These are phyloP conservation scores for Tetranychus cinnabarinus DNA, from an alignment of 1,140 invertebrate genomes.

Conservation along the genomic window DNA sequence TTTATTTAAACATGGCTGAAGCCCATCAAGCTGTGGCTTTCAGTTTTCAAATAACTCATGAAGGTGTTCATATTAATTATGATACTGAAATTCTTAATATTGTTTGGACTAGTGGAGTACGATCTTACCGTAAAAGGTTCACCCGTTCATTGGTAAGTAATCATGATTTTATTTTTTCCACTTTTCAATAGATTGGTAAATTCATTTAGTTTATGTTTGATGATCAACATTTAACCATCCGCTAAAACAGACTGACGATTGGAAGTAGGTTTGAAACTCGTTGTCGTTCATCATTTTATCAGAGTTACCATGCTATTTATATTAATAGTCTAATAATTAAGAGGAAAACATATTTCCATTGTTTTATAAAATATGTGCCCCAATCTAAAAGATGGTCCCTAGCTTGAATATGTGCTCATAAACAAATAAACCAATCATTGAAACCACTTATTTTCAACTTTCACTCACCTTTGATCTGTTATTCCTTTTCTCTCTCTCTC, in stretches of 20 bases:
- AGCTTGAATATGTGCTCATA: too few relatives aligned
- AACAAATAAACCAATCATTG: not conserved
- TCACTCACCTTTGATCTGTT: not conserved
- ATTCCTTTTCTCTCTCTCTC: constrained; percentile 4
- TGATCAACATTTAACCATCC: too few relatives aligned
- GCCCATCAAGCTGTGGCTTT: constrained; percentile 93
- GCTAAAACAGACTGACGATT: too few relatives aligned
- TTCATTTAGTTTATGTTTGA: not conserved
- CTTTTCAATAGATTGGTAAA: not conserved
- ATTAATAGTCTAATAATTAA: too few relatives aligned
- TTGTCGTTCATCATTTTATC: too few relatives aligned
- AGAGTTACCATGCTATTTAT: too few relatives aligned
- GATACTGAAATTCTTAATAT: constrained; percentile 76
- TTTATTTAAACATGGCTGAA: constrained; percentile 59
- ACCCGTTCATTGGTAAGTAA: constrained; percentile 51
- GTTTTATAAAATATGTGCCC: too few relatives aligned
- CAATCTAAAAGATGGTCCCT: too few relatives aligned
- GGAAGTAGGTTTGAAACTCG: too few relatives aligned
- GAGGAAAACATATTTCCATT: too few relatives aligned
- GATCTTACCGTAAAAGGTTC: constrained; percentile 79
- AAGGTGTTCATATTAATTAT: constrained; percentile 76
- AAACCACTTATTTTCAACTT: not conserved
- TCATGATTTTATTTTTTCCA: constrained; percentile 1
- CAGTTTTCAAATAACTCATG: constrained; percentile 87
- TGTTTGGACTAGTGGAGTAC: constrained; percentile 65